A percentile compares a stretch with the other conserved stretches of the same genome.
Evolutionary conservation across 2,888 invertebrate species (phyloP).

Genomic region (Drosophila greeni): DNA sequence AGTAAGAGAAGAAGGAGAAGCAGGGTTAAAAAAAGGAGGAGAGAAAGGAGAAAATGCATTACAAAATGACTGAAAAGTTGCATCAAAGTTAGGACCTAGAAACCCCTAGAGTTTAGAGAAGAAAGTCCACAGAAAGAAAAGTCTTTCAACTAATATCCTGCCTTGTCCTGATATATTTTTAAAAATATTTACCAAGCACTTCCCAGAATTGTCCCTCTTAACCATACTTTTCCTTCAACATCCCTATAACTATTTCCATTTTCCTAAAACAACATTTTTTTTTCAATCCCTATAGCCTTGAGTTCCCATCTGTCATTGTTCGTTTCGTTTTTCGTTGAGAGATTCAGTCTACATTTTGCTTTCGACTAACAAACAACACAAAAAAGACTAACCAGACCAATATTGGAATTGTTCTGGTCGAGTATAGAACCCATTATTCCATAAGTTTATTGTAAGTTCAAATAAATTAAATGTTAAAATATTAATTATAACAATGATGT

Average conservation of each 20-base stretch:
- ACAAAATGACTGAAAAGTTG: not conserved
- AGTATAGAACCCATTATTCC: not conserved
- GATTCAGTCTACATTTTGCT: not conserved
- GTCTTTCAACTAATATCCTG: not conserved
- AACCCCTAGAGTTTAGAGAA: not conserved
- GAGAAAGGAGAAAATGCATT: not conserved
- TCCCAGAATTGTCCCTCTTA: no score
- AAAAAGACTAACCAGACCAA: conserved; percentile 2
- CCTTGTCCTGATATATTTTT: not conserved
- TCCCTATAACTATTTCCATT: no score
- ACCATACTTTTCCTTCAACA: no score
- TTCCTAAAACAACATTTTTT: not conserved
- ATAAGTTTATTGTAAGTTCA: not conserved
- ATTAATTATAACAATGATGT: no score
- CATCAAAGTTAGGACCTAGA: not conserved
- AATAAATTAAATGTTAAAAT: not conserved
- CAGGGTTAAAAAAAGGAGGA: no score
- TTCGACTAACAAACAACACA: conserved; percentile 4
- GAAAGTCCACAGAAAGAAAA: not conserved
- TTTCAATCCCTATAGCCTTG: conserved; percentile 1
- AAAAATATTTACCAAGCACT: no score
- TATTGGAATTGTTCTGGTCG: conserved; percentile 7
- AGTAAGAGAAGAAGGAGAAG: no score
- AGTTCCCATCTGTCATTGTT: not conserved
- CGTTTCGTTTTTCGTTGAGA: not conserved